Conservation (phyloP, 1,140 invertebrate genomes). For the Philopotamus ludificatus region DNA sequence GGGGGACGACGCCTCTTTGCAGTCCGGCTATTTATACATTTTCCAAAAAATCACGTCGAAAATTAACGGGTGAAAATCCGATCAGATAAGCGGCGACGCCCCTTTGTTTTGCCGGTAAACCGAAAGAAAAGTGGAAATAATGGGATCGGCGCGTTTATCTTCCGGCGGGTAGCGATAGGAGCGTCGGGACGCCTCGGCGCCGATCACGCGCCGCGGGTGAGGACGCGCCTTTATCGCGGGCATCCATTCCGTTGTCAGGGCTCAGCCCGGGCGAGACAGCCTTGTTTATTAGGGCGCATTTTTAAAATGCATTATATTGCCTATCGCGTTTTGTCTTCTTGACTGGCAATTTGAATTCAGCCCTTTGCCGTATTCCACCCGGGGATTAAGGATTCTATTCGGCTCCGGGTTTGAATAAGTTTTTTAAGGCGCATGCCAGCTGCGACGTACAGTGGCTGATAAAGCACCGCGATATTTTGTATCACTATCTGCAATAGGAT, state of each 20-base stretch:
- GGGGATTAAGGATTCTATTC: too few relatives aligned
- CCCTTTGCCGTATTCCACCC: too few relatives aligned
- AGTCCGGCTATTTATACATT: background rate
- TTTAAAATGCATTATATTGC: slow-evolving; percentile 1
- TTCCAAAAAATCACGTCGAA: slow-evolving; percentile 20
- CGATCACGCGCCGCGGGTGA: slow-evolving; percentile 6
- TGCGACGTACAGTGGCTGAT: too few relatives aligned
- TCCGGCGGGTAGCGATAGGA: slow-evolving; percentile 4
- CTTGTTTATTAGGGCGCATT: slow-evolving; percentile 12
- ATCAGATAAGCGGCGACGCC: slow-evolving; percentile 12
- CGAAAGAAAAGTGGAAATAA: slow-evolving; percentile 23
- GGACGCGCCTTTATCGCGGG: slow-evolving; percentile 15
- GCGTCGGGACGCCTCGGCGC: slow-evolving; percentile 1
- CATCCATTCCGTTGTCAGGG: slow-evolving; percentile 10
- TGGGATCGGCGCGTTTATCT: slow-evolving; percentile 20
- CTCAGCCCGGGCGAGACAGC: background rate
- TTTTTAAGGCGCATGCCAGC: too few relatives aligned
- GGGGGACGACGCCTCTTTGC: background rate
- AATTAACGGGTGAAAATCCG: slow-evolving; percentile 23
- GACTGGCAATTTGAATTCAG: background rate
- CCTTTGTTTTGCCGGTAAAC: slow-evolving; percentile 27
- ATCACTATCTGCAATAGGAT: too few relatives aligned
- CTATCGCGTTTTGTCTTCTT: background rate
- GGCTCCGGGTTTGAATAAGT: too few relatives aligned
- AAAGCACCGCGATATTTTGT: too few relatives aligned